These are phyloP conservation scores for Brachyhypopomus gauderio DNA, from an alignment of 2,113 vertebrate genomes.

Conservation along the genomic window DNA sequence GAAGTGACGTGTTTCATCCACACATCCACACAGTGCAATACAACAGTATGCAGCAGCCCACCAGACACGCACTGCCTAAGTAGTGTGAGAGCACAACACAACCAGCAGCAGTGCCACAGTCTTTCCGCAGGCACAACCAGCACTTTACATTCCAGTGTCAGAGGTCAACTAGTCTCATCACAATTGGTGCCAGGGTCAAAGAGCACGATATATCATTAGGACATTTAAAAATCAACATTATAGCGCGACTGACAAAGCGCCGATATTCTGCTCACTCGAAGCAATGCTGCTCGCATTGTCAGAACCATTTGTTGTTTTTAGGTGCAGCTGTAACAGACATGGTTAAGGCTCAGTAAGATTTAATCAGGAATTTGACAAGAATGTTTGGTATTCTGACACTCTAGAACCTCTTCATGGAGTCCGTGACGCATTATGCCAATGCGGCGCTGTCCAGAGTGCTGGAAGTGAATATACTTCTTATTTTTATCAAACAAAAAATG, in stretches of 20 bases:
- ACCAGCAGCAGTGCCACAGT: background rate
- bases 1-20: too few species aligned
- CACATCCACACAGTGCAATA: too few species aligned
- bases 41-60: too few species aligned
- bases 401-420: conserved; percentile 34
- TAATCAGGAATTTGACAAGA: conserved; percentile 52
- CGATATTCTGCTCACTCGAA: background rate
- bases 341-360: conserved; percentile 35
- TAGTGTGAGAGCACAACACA: too few species aligned
- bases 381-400: conserved; percentile 50
- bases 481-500: conserved; percentile 34
- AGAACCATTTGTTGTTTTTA: background rate
- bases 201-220: conserved; percentile 41
- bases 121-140: background rate
- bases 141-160: conserved; percentile 58
- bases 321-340: conserved; percentile 14
- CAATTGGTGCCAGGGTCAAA: conserved; percentile 53
- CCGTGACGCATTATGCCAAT: conserved; percentile 32
- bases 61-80: too few species aligned
- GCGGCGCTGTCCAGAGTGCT: conserved; percentile 49
- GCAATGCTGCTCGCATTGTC: conserved; percentile 2
- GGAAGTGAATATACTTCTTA: conserved; percentile 29
- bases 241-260: conserved; percentile 44
- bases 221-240: conserved; percentile 44
- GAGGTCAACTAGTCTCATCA: conserved; percentile 63